Evolutionary conservation across 2,113 vertebrate genomes (phyloP).

Genomic region (Cephalopterus ornatus): DNA sequence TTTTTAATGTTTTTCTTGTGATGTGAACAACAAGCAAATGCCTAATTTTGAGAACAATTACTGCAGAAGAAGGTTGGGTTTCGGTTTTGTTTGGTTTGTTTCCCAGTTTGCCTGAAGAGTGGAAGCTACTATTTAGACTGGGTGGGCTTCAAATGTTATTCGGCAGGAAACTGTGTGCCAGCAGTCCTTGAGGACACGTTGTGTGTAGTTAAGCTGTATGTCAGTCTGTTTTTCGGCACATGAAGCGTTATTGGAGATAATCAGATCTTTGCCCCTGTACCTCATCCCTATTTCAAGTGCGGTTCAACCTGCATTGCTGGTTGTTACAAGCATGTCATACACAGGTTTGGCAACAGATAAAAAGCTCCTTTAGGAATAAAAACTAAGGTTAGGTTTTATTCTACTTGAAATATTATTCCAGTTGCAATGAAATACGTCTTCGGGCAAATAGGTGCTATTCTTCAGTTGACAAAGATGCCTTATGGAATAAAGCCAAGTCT

Average conservation of each 20-base stretch:
- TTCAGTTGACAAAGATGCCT: neutral
- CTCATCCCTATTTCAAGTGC: neutral
- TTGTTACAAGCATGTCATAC: neutral
- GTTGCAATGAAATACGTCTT: neutral
- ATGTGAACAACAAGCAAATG: neutral
- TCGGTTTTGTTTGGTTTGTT: neutral
- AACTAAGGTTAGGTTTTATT: neutral
- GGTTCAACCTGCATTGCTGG: constrained; percentile 26
- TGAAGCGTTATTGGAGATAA: neutral
- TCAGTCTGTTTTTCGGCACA: neutral
- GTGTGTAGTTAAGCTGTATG: neutral
- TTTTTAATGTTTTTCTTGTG: neutral
- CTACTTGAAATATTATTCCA: neutral
- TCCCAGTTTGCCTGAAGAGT: neutral
- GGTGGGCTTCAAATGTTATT: neutral
- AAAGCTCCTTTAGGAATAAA: neutral
- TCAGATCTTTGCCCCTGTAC: neutral
- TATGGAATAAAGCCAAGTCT: neutral
- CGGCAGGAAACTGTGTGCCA: neutral
- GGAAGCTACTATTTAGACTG: neutral
- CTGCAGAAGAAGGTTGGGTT: neutral
- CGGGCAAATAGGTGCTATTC: neutral
- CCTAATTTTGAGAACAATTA: neutral
- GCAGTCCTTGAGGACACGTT: neutral
- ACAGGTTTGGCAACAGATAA: neutral